phyloP scores from a whole-genome alignment of 2,888 invertebrate species.

The Synergus umbraculus region DNA sequence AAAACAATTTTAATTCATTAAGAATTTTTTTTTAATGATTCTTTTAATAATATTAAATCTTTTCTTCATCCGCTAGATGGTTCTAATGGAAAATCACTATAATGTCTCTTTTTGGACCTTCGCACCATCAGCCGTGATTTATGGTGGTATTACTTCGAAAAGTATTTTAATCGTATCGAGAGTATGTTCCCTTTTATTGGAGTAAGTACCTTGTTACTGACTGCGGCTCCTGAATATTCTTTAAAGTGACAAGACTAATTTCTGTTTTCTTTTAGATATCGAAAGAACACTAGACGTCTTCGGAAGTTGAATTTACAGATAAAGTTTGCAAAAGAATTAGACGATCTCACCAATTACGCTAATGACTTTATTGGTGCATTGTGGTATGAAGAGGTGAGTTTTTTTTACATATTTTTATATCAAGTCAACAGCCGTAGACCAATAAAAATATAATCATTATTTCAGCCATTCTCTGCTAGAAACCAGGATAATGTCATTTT shows the following conservation, averaged over 20 bases:
- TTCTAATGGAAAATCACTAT: conserved; percentile 59
- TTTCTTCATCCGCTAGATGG: conserved; percentile 51
- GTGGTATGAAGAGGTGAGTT: conserved; percentile 60
- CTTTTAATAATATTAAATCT: not conserved
- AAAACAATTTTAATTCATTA: not conserved
- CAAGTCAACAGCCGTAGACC: not conserved
- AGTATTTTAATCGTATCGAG: conserved; percentile 66
- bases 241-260: not conserved
- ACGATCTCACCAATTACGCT: conserved; percentile 57
- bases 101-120: conserved; percentile 63
- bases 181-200: conserved; percentile 67
- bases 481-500: conserved; percentile 55
- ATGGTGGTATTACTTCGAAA: conserved; percentile 66
- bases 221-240: not conserved
- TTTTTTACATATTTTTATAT: conserved; percentile 31
- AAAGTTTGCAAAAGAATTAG: conserved; percentile 50
- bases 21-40: conserved; percentile 5
- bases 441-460: conserved; percentile 18
- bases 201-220: conserved; percentile 55
- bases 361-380: conserved; percentile 64
- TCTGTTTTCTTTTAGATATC: conserved; percentile 57
- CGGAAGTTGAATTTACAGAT: conserved; percentile 45
- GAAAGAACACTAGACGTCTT: conserved; percentile 55
- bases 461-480: conserved; percentile 59
- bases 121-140: conserved; percentile 69